Percentiles rank a stretch among this genome's conserved stretches.
Conservation (phyloP, 2,113 vertebrate genomes). For the Pelvicachromis taeniatus region DNA sequence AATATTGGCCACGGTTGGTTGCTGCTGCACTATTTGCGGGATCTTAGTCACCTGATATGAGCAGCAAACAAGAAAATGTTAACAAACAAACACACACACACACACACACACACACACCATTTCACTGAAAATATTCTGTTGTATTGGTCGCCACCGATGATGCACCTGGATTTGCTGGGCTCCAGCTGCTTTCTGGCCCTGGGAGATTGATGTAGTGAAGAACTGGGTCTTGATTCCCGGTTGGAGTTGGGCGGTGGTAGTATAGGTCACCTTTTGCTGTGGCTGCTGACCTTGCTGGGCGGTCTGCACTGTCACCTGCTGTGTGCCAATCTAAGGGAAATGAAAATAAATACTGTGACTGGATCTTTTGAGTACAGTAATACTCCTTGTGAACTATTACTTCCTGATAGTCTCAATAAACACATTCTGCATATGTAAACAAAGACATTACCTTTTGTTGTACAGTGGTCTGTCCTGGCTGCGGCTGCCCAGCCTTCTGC, state of each 20-base stretch:
- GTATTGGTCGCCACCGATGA: not conserved
- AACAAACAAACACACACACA: not conserved
- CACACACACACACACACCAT: no score
- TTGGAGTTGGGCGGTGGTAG: constrained; percentile 77
- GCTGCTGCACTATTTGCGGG: constrained; percentile 84
- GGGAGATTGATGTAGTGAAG: constrained; percentile 83
- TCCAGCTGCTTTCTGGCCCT: constrained; percentile 84
- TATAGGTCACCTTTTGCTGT: constrained; percentile 89
- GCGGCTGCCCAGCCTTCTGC: constrained; percentile 84
- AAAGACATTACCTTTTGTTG: constrained; percentile 81
- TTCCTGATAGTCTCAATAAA: not conserved
- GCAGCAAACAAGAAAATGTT: constrained; percentile 12
- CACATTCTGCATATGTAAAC: not conserved
- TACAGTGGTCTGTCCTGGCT: constrained; percentile 77
- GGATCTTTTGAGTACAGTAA: not conserved
- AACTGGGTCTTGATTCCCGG: constrained; percentile 92
- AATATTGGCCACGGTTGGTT: constrained; percentile 78
- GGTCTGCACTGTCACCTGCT: constrained; percentile 84
- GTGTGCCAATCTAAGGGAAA: constrained; percentile 43
- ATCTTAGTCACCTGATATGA: constrained; percentile 81
- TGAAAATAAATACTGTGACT: not conserved
- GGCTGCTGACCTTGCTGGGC: constrained; percentile 78
- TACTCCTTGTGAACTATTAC: not conserved
- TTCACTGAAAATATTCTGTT: not conserved
- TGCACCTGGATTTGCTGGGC: constrained; percentile 88